These are phyloP conservation scores for Macropodus opercularis DNA, from an alignment of 2,797 vertebrate species.

Conservation along the genomic window DNA sequence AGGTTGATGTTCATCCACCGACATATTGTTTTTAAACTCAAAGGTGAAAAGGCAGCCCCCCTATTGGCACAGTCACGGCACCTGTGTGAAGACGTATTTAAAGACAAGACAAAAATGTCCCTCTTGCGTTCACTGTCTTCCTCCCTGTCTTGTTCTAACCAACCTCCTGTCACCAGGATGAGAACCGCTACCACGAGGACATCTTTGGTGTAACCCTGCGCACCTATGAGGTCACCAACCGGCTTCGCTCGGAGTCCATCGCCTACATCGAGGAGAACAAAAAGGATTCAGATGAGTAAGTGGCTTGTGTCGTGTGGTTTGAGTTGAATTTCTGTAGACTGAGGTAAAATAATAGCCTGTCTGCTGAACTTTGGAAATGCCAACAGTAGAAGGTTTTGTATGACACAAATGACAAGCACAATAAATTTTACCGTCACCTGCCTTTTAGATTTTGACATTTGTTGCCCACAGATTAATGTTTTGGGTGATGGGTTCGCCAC, in stretches of 20 bases:
- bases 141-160: neutral
- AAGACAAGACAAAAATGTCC: no score
- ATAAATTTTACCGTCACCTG: neutral
- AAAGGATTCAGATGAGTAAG: constrained; percentile 95
- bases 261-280: constrained; percentile 98
- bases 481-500: neutral
- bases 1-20: no score
- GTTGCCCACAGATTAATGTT: neutral
- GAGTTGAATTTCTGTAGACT: no score
- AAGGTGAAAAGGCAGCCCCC: no score
- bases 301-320: constrained; percentile 13
- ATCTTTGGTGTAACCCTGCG: constrained; percentile 98
- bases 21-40: no score
- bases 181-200: constrained; percentile 97
- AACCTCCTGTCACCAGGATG: constrained; percentile 82
- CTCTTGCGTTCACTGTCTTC: neutral
- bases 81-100: no score
- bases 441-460: neutral
- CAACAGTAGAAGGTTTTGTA: neutral
- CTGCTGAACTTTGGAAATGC: constrained; percentile 2
- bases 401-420: neutral
- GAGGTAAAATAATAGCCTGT: neutral
- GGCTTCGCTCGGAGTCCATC: constrained; percentile 98
- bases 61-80: no score
- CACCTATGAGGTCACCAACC: constrained; percentile 97